Evolutionary conservation across 1,140 invertebrate species (phyloP).

Genomic region (Sipha flava): DNA sequence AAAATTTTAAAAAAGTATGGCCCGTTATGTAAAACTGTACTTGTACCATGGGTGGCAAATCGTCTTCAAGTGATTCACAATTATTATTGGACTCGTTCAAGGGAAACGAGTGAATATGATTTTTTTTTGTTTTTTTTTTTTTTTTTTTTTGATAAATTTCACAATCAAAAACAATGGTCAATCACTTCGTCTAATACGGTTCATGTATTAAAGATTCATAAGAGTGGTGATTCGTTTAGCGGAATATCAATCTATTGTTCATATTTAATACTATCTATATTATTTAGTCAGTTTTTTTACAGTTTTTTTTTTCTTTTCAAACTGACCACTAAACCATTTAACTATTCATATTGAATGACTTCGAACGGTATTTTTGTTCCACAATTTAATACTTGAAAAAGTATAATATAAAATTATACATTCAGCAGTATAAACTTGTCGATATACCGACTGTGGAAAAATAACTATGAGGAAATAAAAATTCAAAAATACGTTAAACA

Average conservation of each 20-base stretch:
- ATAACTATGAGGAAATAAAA: too few relatives aligned
- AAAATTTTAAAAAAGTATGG: neutral
- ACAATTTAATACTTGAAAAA: too few relatives aligned
- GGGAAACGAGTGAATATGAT: neutral
- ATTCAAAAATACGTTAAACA: too few relatives aligned
- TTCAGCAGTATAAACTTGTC: too few relatives aligned
- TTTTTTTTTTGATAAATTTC: neutral
- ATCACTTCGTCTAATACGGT: neutral
- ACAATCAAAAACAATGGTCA: neutral
- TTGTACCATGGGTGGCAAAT: neutral
- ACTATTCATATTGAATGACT: too few relatives aligned
- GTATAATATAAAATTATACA: too few relatives aligned
- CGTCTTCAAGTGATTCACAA: neutral
- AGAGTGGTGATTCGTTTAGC: neutral
- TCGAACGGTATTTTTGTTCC: too few relatives aligned
- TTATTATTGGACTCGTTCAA: neutral
- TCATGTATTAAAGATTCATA: neutral
- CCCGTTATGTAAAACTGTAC: conserved; percentile 14
- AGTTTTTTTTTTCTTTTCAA: too few relatives aligned
- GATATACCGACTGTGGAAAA: too few relatives aligned
- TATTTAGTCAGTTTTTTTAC: neutral
- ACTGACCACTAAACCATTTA: too few relatives aligned
- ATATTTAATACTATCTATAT: neutral
- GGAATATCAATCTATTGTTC: neutral
- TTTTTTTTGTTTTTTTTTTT: neutral